Percentiles rank a stretch among this genome's conserved stretches.
phyloP scores from a whole-genome alignment of 2,113 vertebrate species.

The Lasiurus borealis region DNA sequence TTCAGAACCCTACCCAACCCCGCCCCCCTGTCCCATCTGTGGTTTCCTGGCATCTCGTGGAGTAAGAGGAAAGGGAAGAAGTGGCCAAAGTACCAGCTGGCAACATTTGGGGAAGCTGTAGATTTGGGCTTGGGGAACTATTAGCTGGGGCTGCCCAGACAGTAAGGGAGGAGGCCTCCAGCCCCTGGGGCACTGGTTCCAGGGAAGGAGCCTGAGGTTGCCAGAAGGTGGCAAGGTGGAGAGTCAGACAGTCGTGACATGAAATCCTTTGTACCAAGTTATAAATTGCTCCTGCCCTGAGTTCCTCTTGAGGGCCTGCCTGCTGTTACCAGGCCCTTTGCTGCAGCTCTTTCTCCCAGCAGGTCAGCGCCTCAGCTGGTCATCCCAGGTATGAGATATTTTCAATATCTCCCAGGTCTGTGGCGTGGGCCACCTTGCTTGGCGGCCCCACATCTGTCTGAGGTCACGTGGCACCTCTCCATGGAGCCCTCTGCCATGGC shows the following conservation, averaged over 20 bases:
- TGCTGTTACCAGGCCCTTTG: background rate
- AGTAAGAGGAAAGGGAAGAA: conserved; percentile 58
- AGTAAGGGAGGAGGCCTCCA: background rate
- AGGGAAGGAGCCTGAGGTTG: background rate
- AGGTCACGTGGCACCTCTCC: background rate
- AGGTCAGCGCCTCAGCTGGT: background rate
- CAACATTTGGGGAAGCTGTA: conserved; percentile 72
- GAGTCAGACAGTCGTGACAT: background rate
- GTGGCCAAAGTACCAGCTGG: background rate
- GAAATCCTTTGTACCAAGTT: background rate
- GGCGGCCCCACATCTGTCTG: background rate
- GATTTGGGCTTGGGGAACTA: background rate
- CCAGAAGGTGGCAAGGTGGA: background rate
- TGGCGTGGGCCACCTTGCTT: background rate
- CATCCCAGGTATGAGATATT: background rate
- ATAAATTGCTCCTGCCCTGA: background rate
- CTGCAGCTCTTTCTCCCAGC: background rate
- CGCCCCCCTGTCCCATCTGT: too few relatives aligned
- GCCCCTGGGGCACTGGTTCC: background rate
- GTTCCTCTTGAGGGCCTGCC: background rate
- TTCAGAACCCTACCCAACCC: background rate
- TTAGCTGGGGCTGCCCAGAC: background rate
- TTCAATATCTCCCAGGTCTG: background rate
- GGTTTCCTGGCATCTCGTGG: conserved; percentile 37
- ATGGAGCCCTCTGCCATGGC: background rate